A percentile compares a stretch with the other conserved stretches of the same genome.
Evolutionary conservation across 1,140 invertebrate species (phyloP).

Genomic region (Drosophila albomicans): DNA sequence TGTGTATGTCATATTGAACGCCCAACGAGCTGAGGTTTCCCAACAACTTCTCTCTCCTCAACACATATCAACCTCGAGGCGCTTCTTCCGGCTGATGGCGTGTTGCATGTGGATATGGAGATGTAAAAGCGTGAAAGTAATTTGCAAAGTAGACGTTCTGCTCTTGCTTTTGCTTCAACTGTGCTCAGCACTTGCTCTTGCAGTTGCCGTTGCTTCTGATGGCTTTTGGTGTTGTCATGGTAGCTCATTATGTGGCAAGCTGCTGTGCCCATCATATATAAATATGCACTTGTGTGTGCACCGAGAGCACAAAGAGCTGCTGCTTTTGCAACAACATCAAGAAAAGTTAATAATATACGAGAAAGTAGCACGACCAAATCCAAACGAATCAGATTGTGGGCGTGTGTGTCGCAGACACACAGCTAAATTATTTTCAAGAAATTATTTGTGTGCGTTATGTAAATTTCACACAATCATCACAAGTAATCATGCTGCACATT

Average conservation of each 20-base stretch:
- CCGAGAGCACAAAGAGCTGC: conserved; percentile 34
- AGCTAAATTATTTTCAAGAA: conserved; percentile 1
- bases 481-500: conserved; percentile 5
- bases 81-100: conserved; percentile 4
- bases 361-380: conserved; percentile 25
- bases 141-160: conserved; percentile 73
- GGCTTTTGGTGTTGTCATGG: conserved; percentile 64
- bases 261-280: conserved; percentile 62
- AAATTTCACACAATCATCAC: conserved; percentile 9
- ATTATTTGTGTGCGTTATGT: conserved; percentile 26
- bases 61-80: not conserved
- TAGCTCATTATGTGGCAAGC: conserved; percentile 73
- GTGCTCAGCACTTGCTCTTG: conserved; percentile 5
- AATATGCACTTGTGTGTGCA: conserved; percentile 38
- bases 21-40: conserved; percentile 36
- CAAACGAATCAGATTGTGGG: not conserved
- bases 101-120: conserved; percentile 16
- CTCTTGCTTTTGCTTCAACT: conserved; percentile 25
- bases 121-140: conserved; percentile 70
- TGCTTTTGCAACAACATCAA: conserved; percentile 4
- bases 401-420: not conserved
- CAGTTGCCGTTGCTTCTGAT: conserved; percentile 42
- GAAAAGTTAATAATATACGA: conserved; percentile 45
- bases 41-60: conserved; percentile 6
- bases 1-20: conserved; percentile 38